Evolutionary conservation across 2,113 vertebrate species (phyloP), one percentile per base, ranked within the genome.

Genomic region (Pantherophis guttatus): DNA sequence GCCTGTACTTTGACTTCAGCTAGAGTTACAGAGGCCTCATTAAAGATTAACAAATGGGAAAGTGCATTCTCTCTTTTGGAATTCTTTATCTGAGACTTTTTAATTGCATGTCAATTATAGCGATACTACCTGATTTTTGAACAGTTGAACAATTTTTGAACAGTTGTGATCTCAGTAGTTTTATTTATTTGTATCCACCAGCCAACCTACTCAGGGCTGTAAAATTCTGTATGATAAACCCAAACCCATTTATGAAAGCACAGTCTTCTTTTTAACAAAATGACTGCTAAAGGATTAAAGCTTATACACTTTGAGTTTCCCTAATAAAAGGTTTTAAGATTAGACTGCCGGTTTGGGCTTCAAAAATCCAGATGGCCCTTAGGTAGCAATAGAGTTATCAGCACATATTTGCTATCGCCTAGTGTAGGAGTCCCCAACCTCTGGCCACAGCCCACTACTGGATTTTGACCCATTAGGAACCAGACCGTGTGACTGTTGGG

Each of bases 221-320:
- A 81, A 81, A 81, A 81, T 81, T 81, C 75, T 0, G 8, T 81
- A 81, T 44, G 19, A 81, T 39, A 81, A 81, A 81, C 19, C 75
- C 33, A 81, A 81, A 44, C 17, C 8, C 33, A 44, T 81, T 81
- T 81, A 44, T 81, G 33, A 81, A 44, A 81, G 33, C 19, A 88
- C 62, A 29, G 9, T 62, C 58, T 89, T 89, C 90, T 86, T 55
- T n/a, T 26, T 85, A 70, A 86, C 0, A 90, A 5, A 86, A 0
- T 24, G 24, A 95, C 86, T 11, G 59, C 65, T 93, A 96, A 97
- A 97, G 96, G 95, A 96, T 97, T 97, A 97, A 97, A 88, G 91
- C 9, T 1, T 89, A 5, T 44, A 50, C 58, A 87, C 26, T 48
- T 21, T 0, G 53, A 93, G 29, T n/a, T 86, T 88, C 70, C 26